Evolutionary conservation across 2,113 vertebrate species (phyloP).

Genomic region (Prunella himalayana): DNA sequence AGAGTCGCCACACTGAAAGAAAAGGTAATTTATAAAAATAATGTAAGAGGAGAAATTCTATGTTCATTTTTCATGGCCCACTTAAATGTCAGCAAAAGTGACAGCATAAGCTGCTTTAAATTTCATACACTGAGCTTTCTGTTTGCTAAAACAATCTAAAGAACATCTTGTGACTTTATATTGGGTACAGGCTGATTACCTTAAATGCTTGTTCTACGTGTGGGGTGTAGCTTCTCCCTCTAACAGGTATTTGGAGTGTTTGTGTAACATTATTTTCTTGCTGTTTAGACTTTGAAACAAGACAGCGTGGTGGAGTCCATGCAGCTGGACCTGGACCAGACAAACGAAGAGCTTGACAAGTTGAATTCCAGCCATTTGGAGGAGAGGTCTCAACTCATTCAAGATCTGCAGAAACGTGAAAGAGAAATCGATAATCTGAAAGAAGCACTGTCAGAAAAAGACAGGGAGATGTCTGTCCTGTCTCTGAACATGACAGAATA

Average conservation of each 20-base stretch:
- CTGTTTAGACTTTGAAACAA: conserved; percentile 73
- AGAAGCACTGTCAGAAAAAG: conserved; percentile 79
- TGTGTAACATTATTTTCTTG: neutral
- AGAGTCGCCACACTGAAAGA: conserved; percentile 79
- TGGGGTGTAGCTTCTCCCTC: neutral
- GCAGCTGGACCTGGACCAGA: conserved; percentile 84
- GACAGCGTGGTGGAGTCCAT: conserved; percentile 74
- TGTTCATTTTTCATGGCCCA: neutral
- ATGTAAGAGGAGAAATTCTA: neutral
- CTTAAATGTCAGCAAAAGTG: neutral
- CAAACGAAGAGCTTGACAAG: conserved; percentile 87
- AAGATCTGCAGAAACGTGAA: conserved; percentile 87
- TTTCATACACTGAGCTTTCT: neutral
- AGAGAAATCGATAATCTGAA: conserved; percentile 84
- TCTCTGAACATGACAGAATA: conserved; percentile 75
- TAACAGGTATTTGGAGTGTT: neutral
- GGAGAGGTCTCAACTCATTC: conserved; percentile 85
- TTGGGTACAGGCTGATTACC: neutral
- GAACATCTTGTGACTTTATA: neutral
- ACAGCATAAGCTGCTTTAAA: neutral
- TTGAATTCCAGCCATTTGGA: conserved; percentile 83
- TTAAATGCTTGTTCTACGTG: rapidly evolving
- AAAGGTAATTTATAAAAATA: conserved; percentile 72
- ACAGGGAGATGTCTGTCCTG: conserved; percentile 78
- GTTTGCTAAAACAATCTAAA: neutral